A percentile compares a stretch with the other conserved stretches of the same genome.
Conservation (phyloP, 2,888 invertebrate genomes). For the Adela reaumurella region DNA sequence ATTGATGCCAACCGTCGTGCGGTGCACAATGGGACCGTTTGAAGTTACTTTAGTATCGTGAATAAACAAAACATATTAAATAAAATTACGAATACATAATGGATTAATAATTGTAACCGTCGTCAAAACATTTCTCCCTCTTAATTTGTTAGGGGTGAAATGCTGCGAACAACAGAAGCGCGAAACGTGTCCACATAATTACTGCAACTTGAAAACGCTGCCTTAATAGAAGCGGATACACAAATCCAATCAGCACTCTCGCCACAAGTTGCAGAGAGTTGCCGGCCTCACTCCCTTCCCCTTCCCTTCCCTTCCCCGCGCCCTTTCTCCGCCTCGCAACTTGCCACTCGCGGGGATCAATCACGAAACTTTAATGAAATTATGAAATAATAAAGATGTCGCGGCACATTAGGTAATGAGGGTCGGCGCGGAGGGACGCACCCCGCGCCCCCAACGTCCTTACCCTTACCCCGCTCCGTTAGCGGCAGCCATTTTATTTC, state of each 20-base stretch:
- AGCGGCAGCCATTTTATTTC: background rate
- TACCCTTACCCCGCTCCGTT: no score
- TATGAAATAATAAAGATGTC: constrained; percentile 1
- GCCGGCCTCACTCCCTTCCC: background rate
- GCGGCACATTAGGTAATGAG: constrained; percentile 1
- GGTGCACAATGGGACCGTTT: no score
- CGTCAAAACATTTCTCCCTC: no score
- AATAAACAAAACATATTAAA: no score
- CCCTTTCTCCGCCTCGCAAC: background rate
- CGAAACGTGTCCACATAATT: no score
- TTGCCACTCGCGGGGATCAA: constrained; percentile 3
- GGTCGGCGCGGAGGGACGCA: background rate
- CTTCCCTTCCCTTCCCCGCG: background rate
- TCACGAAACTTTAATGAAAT: constrained; percentile 4
- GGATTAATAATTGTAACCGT: no score
- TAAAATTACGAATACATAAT: no score
- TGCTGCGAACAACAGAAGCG: no score
- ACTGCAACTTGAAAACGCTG: no score
- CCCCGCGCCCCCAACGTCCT: background rate
- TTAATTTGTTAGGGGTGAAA: no score
- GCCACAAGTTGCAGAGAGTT: background rate
- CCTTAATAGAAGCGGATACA: background rate
- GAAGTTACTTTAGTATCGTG: no score
- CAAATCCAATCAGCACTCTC: background rate
- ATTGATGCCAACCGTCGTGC: no score